Conservation (phyloP, 2,888 invertebrate genomes). For the Drosophila paramelanica region DNA sequence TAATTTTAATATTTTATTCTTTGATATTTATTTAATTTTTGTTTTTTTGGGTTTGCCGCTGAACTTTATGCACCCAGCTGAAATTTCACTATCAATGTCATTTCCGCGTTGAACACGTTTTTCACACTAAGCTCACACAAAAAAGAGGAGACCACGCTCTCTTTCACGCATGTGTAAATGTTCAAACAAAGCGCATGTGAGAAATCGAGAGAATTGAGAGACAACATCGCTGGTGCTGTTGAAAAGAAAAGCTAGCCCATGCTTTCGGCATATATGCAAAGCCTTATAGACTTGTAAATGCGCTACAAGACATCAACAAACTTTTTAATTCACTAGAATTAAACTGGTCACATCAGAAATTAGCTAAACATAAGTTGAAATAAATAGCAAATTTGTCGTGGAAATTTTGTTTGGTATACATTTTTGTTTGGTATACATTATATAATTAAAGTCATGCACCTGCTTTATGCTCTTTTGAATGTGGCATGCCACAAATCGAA, state of each 20-base stretch:
- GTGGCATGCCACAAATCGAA: not conserved
- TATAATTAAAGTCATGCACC: no score
- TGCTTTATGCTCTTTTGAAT: not conserved
- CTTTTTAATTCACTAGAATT: not conserved
- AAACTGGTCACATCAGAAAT: no score
- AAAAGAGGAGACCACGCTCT: slow-evolving; percentile 46
- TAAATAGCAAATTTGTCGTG: no score
- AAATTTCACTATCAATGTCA: slow-evolving; percentile 79
- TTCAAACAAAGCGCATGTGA: slow-evolving; percentile 28
- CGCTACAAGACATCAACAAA: not conserved
- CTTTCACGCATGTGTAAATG: slow-evolving; percentile 34
- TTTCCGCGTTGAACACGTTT: slow-evolving; percentile 78
- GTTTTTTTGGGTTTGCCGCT: slow-evolving; percentile 4
- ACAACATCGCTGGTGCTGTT: slow-evolving; percentile 15
- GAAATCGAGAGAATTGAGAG: slow-evolving; percentile 17
- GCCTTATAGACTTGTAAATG: not conserved
- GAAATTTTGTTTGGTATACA: no score
- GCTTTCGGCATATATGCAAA: slow-evolving; percentile 2
- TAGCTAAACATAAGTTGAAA: no score
- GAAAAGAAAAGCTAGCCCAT: slow-evolving; percentile 50
- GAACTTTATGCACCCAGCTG: slow-evolving; percentile 27
- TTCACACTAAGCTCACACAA: slow-evolving; percentile 64
- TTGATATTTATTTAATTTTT: not conserved
- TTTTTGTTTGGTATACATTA: no score
- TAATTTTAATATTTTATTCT: not conserved